Evolutionary conservation across 2,113 vertebrate species (phyloP), one percentile per base, ranked within the genome.

Genomic region (Colinus virginianus): DNA sequence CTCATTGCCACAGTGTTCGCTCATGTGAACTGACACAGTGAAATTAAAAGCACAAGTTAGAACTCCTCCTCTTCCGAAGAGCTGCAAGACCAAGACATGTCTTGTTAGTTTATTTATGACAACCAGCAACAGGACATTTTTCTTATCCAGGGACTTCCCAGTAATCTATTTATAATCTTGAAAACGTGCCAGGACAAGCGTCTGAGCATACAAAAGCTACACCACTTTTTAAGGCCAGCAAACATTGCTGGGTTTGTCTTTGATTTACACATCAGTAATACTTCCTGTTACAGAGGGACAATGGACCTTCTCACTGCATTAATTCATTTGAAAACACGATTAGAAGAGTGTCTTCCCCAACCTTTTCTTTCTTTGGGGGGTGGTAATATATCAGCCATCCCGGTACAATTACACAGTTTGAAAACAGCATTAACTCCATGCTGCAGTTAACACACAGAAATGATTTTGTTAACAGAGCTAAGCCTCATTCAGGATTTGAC

Each of bases 111-210:
- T 92, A 92, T 95, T 95, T 90, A 94, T 49, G 38, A 90, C 61
- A 85, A 76, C 16, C 34, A 93, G 66, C 55, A 63, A 79, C 79
- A 91, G 84, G 53, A 68, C 84, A 88, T 88, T 93, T 93, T 90
- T 95, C 51, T 91, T 90, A 68, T n/a, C 40, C 85, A 69, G 81
- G 79, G 90, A 90, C 89, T 94, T 96, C 90, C 96, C 93, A 96
- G 58, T 30, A 46, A 75, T 89, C 94, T 95, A 91, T 97, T 97
- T 95, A 93, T 95, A 97, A 87, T n/a, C 67, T 14, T 91, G 96
- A 94, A 86, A 85, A 51, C 2, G 0, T 61, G 93, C 96, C 96
- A 97, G 90, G 61, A 78, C 78, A 94, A 97, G 94, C 80, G 62
- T 40, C 71, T 17, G 85, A 90, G 56, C 78, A 95, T 76, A 93